Evolutionary conservation across 2,888 invertebrate species (phyloP), one percentile per base, ranked within the genome.

Genomic region (Euzetes globulus): DNA sequence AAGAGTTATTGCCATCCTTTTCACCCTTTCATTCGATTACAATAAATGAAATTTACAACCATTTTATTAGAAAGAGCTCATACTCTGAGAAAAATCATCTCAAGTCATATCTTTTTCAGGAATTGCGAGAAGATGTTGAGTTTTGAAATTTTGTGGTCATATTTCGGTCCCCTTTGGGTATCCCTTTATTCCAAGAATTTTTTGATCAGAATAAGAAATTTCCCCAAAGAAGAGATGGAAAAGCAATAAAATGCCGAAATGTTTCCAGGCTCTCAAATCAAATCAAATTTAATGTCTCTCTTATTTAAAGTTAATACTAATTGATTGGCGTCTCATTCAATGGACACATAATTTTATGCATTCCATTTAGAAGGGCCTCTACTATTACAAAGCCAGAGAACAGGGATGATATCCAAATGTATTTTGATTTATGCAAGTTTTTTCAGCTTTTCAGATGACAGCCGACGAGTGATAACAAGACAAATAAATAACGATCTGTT

Each of bases 381-480:
- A 41, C 41, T 41, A 11, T 41, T 4, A 13, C 33, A 6, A 33
- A 41, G 41, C 11, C 11, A 41, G 11, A 41, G 41, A 13, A 41
- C 11, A 55, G 55, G n/a, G 25, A 19, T 22, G 22, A 55, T 25
- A 19, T 11, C 25, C 13, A 55, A 50, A 55, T 22, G 22, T 55
- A 55, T 55, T 55, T 55, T 55, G 55, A 55, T 55, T 55, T 55
- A 55, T 55, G 55, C 25, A 55, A 25, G n/a, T 55, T 41, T 41
- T 41, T 41, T 7, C 13, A 41, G 41, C 50, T 50, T 41, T 22
- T 55, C 22, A 25, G 3, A 55, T 55, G 55, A 55, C 55, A 55
- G 55, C 55, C 55, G 55, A 55, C 55, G 55, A 55, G 55, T 55
- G 55, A 55, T 55, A 55, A 55, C 55, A 55, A 55, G 22, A 55